Evolutionary conservation across 35 echinoderm and acorn worm genomes (phyloP).

Genomic region (Patiria miniata): DNA sequence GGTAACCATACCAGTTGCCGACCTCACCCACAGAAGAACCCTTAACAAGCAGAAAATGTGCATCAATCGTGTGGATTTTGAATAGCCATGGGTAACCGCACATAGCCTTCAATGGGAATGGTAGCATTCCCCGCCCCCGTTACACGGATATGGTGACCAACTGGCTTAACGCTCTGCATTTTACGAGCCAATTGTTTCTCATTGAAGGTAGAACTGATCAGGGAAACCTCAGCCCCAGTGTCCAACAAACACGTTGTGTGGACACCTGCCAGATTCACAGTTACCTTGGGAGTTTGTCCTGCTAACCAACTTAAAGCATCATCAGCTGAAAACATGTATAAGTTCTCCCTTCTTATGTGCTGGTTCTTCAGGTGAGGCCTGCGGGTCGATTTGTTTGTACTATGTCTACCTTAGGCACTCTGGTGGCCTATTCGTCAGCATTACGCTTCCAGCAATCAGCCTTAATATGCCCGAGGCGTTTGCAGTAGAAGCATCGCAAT

Average conservation of each 20-base stretch:
- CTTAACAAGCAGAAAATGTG: not conserved
- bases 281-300: not conserved
- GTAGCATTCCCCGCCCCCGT: not conserved
- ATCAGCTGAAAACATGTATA: not conserved
- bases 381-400: not conserved
- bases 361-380: not conserved
- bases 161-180: not conserved
- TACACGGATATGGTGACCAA: not conserved
- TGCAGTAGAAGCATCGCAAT: not conserved
- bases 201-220: not conserved
- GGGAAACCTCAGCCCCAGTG: not conserved
- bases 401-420: not conserved
- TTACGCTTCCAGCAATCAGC: not conserved
- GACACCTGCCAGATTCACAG: not conserved
- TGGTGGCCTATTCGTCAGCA: not conserved
- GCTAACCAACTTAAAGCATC: not conserved
- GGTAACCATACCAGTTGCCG: not conserved
- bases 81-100: not conserved
- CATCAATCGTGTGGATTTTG: not conserved
- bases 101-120: not conserved
- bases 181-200: not conserved
- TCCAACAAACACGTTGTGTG: not conserved
- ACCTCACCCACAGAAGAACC: not conserved
- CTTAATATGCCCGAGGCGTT: not conserved
- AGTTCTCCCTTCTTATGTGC: not conserved